Conservation (phyloP, 30 jellyfish, hydroid and myxozoan genomes). For the Cassiopea andromeda region DNA sequence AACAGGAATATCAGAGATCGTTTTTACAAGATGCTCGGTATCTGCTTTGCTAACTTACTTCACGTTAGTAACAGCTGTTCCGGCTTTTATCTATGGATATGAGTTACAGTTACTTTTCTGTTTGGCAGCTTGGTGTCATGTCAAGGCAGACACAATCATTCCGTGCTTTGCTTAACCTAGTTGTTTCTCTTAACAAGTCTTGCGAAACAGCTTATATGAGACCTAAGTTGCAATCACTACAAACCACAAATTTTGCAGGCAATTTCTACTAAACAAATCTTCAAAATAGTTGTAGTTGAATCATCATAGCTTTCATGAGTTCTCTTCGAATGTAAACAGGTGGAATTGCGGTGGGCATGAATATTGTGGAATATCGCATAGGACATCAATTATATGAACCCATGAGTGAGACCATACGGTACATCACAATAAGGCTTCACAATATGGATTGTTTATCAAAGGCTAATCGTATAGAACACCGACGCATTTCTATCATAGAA, state of each 20-base stretch:
- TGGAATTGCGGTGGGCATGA: too few relatives aligned
- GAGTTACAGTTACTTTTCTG: background rate
- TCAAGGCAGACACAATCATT: background rate
- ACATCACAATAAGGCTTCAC: background rate
- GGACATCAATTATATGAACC: background rate
- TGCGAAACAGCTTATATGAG: too few relatives aligned
- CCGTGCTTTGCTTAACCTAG: too few relatives aligned
- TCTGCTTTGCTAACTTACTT: background rate
- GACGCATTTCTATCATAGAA: background rate
- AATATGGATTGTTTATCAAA: constrained; percentile 1
- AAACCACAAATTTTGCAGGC: too few relatives aligned
- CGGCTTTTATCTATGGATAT: background rate
- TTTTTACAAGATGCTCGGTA: background rate
- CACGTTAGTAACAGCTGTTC: background rate
- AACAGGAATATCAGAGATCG: background rate
- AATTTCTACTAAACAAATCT: too few relatives aligned
- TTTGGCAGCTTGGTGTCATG: background rate
- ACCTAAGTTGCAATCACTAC: too few relatives aligned
- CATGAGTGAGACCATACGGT: background rate
- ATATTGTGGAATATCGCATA: background rate
- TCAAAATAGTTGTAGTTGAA: too few relatives aligned
- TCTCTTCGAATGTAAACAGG: too few relatives aligned
- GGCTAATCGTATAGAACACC: constrained; percentile 10
- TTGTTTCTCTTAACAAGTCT: too few relatives aligned
- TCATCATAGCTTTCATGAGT: too few relatives aligned